Conservation (phyloP, 1,140 invertebrate genomes). For the Macrostomum lignano region DNA sequence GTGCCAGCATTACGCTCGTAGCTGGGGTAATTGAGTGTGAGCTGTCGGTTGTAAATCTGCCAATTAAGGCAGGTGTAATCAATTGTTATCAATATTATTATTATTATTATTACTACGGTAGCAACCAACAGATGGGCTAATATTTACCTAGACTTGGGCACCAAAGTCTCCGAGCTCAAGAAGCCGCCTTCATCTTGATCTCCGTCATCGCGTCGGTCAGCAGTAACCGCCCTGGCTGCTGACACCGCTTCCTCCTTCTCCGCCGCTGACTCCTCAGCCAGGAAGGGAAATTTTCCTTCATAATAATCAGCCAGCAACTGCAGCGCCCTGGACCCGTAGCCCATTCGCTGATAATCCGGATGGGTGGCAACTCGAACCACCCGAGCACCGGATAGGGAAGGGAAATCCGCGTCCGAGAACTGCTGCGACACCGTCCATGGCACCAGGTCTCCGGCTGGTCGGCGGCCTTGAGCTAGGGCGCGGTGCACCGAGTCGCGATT, state of each 20-base stretch:
- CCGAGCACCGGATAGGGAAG: conserved; percentile 55
- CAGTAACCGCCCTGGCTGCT: conserved; percentile 3
- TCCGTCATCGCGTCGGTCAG: too few species aligned
- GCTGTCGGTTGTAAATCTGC: too few species aligned
- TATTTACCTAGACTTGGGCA: too few species aligned
- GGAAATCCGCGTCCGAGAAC: conserved; percentile 72
- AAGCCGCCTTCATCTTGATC: too few species aligned
- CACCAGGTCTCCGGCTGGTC: conserved; percentile 76
- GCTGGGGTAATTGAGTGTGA: too few species aligned
- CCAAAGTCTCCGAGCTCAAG: too few species aligned
- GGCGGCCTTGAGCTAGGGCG: conserved; percentile 48
- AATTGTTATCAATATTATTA: too few species aligned
- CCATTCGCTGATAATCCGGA: conserved; percentile 89
- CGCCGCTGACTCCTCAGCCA: conserved; percentile 32
- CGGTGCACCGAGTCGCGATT: conserved; percentile 47
- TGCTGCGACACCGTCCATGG: conserved; percentile 92
- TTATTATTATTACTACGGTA: too few species aligned
- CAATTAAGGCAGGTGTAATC: too few species aligned
- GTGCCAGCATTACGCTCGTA: too few species aligned
- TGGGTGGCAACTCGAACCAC: conserved; percentile 86
- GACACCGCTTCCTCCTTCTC: conserved; percentile 11
- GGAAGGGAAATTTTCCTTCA: conserved; percentile 37
- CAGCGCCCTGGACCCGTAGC: conserved; percentile 61
- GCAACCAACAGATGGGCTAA: too few species aligned
- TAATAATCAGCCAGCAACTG: conserved; percentile 60